phyloP scores from a whole-genome alignment of 92 coral and sea anemone species.

The Bergia sp. region DNA sequence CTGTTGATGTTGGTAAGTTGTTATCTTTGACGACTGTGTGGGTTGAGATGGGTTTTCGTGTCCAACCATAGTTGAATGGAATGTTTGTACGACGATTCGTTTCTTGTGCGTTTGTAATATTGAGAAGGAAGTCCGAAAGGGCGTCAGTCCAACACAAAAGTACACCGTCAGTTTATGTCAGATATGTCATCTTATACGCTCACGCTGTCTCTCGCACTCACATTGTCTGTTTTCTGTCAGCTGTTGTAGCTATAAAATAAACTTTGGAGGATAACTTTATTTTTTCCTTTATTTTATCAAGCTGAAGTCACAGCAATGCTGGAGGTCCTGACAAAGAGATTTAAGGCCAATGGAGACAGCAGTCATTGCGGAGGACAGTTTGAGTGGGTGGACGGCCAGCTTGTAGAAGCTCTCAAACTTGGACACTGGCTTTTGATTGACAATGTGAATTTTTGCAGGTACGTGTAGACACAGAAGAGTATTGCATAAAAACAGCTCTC shows the following conservation, averaged over 20 bases:
- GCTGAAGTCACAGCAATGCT: constrained; percentile 27
- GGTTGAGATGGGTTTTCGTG: neutral
- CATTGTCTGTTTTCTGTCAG: neutral
- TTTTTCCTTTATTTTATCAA: neutral
- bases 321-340: constrained; percentile 54
- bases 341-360: constrained; percentile 66
- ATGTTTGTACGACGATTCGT: neutral
- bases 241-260: neutral
- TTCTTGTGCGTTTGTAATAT: too few relatives aligned
- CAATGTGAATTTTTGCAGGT: constrained; percentile 99
- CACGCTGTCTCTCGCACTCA: neutral
- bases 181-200: too few relatives aligned
- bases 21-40: neutral
- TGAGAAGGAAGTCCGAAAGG: too few relatives aligned
- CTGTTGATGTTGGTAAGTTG: constrained; percentile 45
- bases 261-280: neutral
- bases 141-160: too few relatives aligned
- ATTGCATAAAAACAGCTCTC: too few relatives aligned
- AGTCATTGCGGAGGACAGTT: constrained; percentile 95
- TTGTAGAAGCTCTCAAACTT: constrained; percentile 87
- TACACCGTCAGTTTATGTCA: too few relatives aligned
- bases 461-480: neutral
- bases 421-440: constrained; percentile 98
- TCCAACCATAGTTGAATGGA: neutral
- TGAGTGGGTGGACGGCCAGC: constrained; percentile 99